These are phyloP conservation scores for Zaprionus kolodkinae DNA, from an alignment of 1,140 invertebrate species.

Conservation along the genomic window DNA sequence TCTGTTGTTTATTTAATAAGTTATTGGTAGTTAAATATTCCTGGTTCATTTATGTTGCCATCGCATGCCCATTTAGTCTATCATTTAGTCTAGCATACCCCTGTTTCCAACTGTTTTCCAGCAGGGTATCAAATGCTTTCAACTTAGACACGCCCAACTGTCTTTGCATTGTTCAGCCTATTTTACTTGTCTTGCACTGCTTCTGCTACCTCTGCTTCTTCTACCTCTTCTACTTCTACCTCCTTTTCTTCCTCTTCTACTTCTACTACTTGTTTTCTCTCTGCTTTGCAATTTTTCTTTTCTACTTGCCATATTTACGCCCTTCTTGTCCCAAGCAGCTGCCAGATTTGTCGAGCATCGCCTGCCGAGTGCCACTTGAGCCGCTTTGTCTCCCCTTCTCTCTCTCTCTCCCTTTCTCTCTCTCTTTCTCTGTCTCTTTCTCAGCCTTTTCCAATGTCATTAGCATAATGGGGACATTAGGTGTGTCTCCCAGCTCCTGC, in stretches of 20 bases:
- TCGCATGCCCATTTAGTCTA: not conserved
- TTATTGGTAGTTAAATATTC: too few relatives aligned
- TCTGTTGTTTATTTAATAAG: too few relatives aligned
- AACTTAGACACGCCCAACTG: conserved; percentile 74
- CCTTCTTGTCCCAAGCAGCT: conserved; percentile 41
- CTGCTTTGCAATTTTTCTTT: conserved; percentile 46
- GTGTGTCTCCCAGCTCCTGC: conserved; percentile 32
- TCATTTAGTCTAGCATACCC: not conserved
- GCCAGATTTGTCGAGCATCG: conserved; percentile 44
- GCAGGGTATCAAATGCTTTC: conserved; percentile 42
- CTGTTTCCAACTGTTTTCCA: not conserved
- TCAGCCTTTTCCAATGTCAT: conserved; percentile 65
- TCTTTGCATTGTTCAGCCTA: conserved; percentile 55
- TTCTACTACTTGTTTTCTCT: not conserved
- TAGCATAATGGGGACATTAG: conserved; percentile 81
- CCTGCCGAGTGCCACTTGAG: conserved; percentile 43
- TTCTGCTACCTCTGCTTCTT: not conserved
- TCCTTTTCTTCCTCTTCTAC: not conserved
- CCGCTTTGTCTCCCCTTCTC: conserved; percentile 30
- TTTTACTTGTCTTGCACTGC: conserved; percentile 25
- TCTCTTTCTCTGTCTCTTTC: conserved; percentile 34
- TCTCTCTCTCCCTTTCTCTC: not conserved
- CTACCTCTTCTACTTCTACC: not conserved
- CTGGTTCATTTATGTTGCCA: too few relatives aligned
- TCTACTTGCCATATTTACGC: conserved; percentile 47